A percentile compares a stretch with the other conserved stretches of the same genome.
Conservation (phyloP, 2,113 vertebrate genomes). For the Motacilla alba region DNA sequence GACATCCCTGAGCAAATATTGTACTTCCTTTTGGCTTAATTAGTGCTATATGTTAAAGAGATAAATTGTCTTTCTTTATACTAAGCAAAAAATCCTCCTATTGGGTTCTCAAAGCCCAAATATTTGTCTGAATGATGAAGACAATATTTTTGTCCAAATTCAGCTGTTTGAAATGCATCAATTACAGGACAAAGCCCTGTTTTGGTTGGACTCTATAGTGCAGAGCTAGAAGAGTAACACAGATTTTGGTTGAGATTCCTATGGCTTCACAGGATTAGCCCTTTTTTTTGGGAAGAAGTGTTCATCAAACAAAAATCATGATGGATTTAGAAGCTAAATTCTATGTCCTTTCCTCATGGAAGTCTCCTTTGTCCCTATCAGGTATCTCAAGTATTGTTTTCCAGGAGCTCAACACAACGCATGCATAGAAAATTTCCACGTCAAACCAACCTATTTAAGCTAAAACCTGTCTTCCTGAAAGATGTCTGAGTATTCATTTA, state of each 20-base stretch:
- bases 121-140: background rate
- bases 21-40: background rate
- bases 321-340: background rate
- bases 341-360: background rate
- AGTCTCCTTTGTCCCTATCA: background rate
- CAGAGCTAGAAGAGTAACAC: background rate
- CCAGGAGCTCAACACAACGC: background rate
- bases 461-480: background rate
- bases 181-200: background rate
- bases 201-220: background rate
- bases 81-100: background rate
- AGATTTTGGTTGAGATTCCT: background rate
- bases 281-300: background rate
- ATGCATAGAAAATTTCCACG: background rate
- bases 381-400: background rate
- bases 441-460: background rate
- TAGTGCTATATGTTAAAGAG: background rate
- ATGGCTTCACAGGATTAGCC: background rate
- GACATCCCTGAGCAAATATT: background rate
- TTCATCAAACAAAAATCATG: background rate
- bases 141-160: background rate
- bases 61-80: background rate
- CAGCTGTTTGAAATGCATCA: background rate
- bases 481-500: background rate
- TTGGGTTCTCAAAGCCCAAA: background rate